These are phyloP conservation scores for Ceratosolen solmsi DNA, from an alignment of 1,140 invertebrate genomes.

Conservation along the genomic window DNA sequence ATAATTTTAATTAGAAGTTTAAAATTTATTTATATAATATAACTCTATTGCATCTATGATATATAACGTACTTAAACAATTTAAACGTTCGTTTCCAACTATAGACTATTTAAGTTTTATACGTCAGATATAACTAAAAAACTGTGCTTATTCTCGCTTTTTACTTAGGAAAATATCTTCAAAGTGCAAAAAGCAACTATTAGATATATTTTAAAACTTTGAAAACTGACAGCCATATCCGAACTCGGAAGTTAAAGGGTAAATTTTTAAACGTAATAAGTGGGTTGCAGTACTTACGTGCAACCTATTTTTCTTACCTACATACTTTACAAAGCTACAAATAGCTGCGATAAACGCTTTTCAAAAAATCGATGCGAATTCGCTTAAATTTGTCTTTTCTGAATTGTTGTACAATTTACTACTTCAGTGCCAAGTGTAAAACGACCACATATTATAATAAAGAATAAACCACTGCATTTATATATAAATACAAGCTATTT, in stretches of 20 bases:
- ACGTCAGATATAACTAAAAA: no score
- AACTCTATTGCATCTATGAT: no score
- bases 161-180: no score
- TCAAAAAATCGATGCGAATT: slow-evolving; percentile 2
- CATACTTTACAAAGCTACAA: neutral
- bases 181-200: no score
- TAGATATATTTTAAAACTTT: slow-evolving; percentile 10
- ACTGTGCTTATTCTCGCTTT: neutral
- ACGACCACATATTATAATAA: neutral
- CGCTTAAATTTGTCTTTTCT: slow-evolving; percentile 1
- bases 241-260: neutral
- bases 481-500: neutral
- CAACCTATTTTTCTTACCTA: slow-evolving; percentile 4
- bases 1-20: no score
- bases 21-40: no score
- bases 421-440: neutral
- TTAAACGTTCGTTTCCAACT: no score
- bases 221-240: neutral
- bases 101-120: no score
- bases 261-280: slow-evolving; percentile 30
- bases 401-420: neutral
- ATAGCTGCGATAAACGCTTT: slow-evolving; percentile 19
- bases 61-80: no score
- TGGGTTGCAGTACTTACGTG: neutral
- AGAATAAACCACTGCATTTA: neutral